These are phyloP conservation scores for Caenorhabditis virilis DNA, from an alignment of 2,888 invertebrate species.

Conservation along the genomic window DNA sequence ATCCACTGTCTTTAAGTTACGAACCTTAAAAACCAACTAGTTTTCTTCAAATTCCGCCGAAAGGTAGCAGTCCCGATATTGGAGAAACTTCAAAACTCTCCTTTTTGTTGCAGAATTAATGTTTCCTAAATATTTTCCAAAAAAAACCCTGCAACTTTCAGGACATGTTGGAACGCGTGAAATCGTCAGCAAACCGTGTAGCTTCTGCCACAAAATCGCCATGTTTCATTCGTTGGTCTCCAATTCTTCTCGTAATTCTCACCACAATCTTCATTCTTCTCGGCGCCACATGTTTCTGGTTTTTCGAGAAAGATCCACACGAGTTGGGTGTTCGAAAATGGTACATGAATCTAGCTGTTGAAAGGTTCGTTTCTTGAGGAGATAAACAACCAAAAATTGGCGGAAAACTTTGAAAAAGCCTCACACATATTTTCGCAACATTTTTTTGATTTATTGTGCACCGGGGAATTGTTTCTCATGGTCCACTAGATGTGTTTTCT, in stretches of 20 bases:
- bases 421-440: background rate
- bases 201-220: conserved; percentile 30
- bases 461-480: background rate
- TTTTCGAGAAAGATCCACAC: conserved; percentile 53
- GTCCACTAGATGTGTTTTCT: background rate
- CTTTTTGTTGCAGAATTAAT: background rate
- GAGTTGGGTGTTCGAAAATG: conserved; percentile 49
- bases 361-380: conserved; percentile 34
- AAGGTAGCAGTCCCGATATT: background rate
- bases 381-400: background rate
- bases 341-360: conserved; percentile 51
- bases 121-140: background rate
- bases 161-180: conserved; percentile 39
- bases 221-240: conserved; percentile 22
- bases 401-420: background rate
- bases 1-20: no score
- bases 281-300: conserved; percentile 58
- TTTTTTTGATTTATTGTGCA: background rate
- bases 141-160: conserved; percentile 7
- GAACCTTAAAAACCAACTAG: no score
- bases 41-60: background rate
- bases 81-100: conserved; percentile 1
- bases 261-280: conserved; percentile 50
- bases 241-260: conserved; percentile 29
- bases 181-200: conserved; percentile 23